Evolutionary conservation across 2,888 invertebrate species (phyloP), one percentile per base, ranked within the genome.

Genomic region (Linyphia triangularis): DNA sequence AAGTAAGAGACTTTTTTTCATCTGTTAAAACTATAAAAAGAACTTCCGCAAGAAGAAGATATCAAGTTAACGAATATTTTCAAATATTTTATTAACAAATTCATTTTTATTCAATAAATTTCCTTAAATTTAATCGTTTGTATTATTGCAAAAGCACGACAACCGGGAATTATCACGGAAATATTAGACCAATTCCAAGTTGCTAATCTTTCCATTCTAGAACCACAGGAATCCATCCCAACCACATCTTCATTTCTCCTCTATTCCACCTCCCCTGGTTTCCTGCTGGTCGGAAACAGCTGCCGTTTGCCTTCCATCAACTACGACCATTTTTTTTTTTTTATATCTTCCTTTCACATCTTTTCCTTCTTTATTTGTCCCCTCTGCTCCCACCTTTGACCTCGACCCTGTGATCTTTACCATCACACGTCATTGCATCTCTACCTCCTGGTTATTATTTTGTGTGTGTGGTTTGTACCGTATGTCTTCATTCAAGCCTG

Each of bases 301-400:
- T 73, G 83, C 83, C 61, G 83, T 70, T 70, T 57, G 70, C 69
- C 24, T 63, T 82, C 61, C 70, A 82, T 51, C 79, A 57, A 73
- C 22, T n/a, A 24, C 22, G 22, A 30, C 19, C 59, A 19, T 30
- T 40, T 81, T 30, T 59, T 33, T 57, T 69, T 51, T n/a, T 7
- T 22, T n/a, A 5, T 6, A 51, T n/a, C 16, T 63, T 24, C 6
- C 22, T 75, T 51, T 67, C 51, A 28, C 33, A 57, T 30, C 51
- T n/a, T 22, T 24, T 40, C 30, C 28, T 43, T 79, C 70, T 70
- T 40, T 70, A 70, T 70, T 73, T 83, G 83, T 73, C 73, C 33
- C 73, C 51, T 22, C n/a, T n/a, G n/a, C 63, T 59, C 26, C 61
- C 82, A 72, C 82, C 82, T 82, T 82, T 82, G 37, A 69, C 82